These are phyloP conservation scores for Eupithecia vulgata DNA, from an alignment of 2,888 invertebrate genomes.

Conservation along the genomic window DNA sequence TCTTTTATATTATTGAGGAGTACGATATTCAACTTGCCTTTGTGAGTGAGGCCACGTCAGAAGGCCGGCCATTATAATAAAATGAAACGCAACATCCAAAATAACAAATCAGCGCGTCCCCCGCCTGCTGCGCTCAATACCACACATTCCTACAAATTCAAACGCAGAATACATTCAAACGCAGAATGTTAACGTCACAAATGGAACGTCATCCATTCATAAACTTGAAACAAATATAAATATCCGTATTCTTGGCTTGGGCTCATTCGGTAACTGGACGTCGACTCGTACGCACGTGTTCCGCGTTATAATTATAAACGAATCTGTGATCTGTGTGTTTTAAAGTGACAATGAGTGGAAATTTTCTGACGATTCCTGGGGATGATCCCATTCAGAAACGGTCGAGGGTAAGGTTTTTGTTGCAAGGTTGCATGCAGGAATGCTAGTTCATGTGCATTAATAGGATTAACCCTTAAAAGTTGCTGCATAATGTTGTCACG, in stretches of 20 bases:
- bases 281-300: conserved; percentile 71
- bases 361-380: conserved; percentile 78
- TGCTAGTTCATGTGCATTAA: conserved; percentile 23
- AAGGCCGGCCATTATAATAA: conserved; percentile 13
- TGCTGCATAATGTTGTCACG: conserved; percentile 1
- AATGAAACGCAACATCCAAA: conserved; percentile 27
- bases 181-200: conserved; percentile 41
- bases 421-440: conserved; percentile 23
- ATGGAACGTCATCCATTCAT: conserved; percentile 81
- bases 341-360: conserved; percentile 77
- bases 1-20: not conserved
- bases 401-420: conserved; percentile 71
- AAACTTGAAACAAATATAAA: conserved; percentile 51
- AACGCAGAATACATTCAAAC: conserved; percentile 66
- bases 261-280: conserved; percentile 64
- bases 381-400: conserved; percentile 72
- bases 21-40: conserved; percentile 1
- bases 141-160: conserved; percentile 66
- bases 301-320: conserved; percentile 55
- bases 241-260: conserved; percentile 11
- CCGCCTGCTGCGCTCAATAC: conserved; percentile 44
- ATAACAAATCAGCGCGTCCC: conserved; percentile 35
- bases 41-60: not conserved
- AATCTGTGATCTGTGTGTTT: conserved; percentile 46
- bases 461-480: conserved; percentile 30